Percentiles rank a stretch among this genome's conserved stretches.
phyloP scores from a whole-genome alignment of 2,113 vertebrate species.

The Edolisoma coerulescens region DNA sequence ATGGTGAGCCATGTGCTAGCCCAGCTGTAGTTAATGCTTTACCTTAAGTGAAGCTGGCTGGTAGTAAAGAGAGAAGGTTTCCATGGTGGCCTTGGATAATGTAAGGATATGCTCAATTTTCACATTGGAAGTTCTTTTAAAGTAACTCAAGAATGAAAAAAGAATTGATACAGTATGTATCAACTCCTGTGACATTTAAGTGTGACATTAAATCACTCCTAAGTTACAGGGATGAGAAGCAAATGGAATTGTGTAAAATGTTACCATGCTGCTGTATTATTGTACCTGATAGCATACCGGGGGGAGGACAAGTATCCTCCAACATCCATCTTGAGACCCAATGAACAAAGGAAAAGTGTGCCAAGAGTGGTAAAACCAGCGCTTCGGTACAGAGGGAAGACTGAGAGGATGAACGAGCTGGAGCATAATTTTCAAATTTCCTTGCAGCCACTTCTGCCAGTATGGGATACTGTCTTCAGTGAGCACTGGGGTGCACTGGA shows the following conservation, averaged over 20 bases:
- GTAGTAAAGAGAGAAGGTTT: background rate
- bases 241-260: background rate
- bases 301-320: background rate
- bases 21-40: background rate
- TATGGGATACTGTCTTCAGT: background rate
- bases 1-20: background rate
- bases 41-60: background rate
- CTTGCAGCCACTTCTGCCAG: background rate
- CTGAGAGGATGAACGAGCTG: background rate
- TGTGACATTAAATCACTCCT: no score
- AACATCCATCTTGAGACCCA: background rate
- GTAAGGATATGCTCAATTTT: background rate
- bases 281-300: background rate
- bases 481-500: background rate
- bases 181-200: background rate
- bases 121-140: background rate
- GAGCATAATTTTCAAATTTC: background rate
- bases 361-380: background rate
- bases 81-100: background rate
- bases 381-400: background rate
- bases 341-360: background rate
- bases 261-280: background rate
- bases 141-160: background rate
- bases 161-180: background rate
- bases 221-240: background rate